Base-by-base conservation (phyloP, 1,140 invertebrate species). In the Phthorimaea operculella region DNA sequence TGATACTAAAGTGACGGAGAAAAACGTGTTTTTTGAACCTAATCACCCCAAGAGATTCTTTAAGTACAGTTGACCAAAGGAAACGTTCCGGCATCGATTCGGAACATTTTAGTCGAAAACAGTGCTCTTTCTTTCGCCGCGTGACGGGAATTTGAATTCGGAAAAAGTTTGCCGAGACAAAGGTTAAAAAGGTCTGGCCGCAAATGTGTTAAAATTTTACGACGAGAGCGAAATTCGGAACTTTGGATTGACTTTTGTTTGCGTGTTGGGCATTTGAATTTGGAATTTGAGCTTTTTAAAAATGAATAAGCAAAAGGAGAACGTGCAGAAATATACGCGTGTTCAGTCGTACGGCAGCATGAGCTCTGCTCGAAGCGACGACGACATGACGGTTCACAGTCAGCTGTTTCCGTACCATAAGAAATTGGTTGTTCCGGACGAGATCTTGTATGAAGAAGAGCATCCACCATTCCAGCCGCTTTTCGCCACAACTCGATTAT, bases 1-100 rank as follows among this genome's bases (percentile, higher is more conserved):
- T 33, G 64, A 68, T 54, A 65, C 68, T 54, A 75, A 80, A 69
- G 59, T 72, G 64, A 74, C 70, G 14, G 68, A 76, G 62, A 70
- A 68, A 42, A 66, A 68, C 58, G 72, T 81, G 58, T 83, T 84
- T 61, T 70, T 79, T 52, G 79, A 79, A 62, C 66, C 77, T 16
- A 81, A 77, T 66, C 80, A 86, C 55, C 77, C 83, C 2, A 86
- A 83, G 57, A 74, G 81, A 47, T 86, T 82, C 55, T 86, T 78
- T 58, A 86, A 86, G 62, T 84, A 84, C 67, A 86, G 84, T 79
- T 86, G 84, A 86, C 84, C 71, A 64, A 70, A 52, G 59, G 36
- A 7, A 21, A 56, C 64, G 72, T 74, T 72, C 77, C 72, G 69
- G 64, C 60, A 47, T 63, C 52, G 57, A 54, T 62, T 66, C 59